phyloP scores from a whole-genome alignment of 2,888 invertebrate genomes.

The Rotaria macrura region DNA sequence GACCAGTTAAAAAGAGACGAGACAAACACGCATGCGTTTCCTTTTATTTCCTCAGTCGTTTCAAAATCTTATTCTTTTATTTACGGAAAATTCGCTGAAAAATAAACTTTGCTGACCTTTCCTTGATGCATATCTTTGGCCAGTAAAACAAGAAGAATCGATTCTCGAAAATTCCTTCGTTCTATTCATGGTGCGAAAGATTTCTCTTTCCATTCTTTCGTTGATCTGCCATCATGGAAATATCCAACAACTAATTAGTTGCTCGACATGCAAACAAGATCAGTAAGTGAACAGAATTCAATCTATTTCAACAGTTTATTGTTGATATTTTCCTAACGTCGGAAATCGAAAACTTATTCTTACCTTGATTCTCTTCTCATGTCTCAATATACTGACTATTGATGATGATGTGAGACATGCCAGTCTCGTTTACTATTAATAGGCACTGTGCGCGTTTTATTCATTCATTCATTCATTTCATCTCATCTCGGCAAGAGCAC shows the following conservation, averaged over 20 bases:
- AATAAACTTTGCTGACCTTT: too few species aligned
- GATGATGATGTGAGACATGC: not conserved
- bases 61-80: not conserved
- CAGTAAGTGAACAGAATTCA: not conserved
- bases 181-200: too few species aligned
- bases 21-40: not conserved
- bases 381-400: not conserved
- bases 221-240: not conserved
- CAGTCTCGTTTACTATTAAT: not conserved
- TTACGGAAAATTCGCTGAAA: not conserved
- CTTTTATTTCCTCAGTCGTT: not conserved
- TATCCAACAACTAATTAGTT: not conserved
- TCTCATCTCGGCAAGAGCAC: slow-evolving; percentile 7
- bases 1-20: not conserved
- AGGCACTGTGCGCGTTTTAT: not conserved
- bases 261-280: not conserved
- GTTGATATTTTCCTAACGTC: not conserved
- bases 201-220: too few species aligned
- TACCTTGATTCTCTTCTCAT: not conserved
- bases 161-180: too few species aligned
- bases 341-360: not conserved
- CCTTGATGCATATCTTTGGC: too few species aligned
- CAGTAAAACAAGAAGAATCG: too few species aligned
- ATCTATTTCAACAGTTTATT: too few species aligned
- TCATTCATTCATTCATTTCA: not conserved